Evolutionary conservation across 2,113 vertebrate genomes (phyloP), one percentile per base, ranked within the genome.

Genomic region (Urocitellus parryii): DNA sequence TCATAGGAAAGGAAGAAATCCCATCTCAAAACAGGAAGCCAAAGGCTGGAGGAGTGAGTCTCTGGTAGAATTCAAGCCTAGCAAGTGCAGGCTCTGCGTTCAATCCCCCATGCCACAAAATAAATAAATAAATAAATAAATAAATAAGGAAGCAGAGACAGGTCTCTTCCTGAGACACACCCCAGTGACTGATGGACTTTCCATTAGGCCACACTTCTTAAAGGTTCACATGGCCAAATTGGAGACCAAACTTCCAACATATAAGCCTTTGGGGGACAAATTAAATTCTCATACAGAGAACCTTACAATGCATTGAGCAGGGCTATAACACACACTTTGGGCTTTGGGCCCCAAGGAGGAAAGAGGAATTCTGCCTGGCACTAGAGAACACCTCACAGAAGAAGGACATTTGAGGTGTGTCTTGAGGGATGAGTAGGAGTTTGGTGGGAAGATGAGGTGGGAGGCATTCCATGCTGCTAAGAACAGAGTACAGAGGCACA

Each of bases 351-450:
- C 83, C 18, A 14, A 9, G 0, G 39, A 89, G 45, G 58, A 81
- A 58, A 29, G 34, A 37, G 5, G 16, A 14, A 53, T 37, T 34
- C 88, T 61, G 37, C 84, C 37, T 74, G 63, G 63, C 24, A 27
- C 14, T 4, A 0, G 32, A 13, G 51, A 48, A 78, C 4, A n/a
- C 12, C 39, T 68, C 76, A n/a, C 24, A 22, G 24, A 65, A 73
- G 8, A 81, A 16, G 32, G 37, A 24, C 81, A 20, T 5, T 39
- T 67, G 48, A 80, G 61, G 29, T 24, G 12, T 42, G 24, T n/a
- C 74, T 45, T 45, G 56, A 86, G 80, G 74, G 65, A 90, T 25
- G n/a, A 82, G 24, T 37, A 88, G 63, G 72, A 84, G n/a, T 77
- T 72, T 0, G 0, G 67, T 25, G 48, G 12, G 67, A 95, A 24